Evolutionary conservation across 2,888 invertebrate species (phyloP).

Genomic region (Microctonus hyperodae): DNA sequence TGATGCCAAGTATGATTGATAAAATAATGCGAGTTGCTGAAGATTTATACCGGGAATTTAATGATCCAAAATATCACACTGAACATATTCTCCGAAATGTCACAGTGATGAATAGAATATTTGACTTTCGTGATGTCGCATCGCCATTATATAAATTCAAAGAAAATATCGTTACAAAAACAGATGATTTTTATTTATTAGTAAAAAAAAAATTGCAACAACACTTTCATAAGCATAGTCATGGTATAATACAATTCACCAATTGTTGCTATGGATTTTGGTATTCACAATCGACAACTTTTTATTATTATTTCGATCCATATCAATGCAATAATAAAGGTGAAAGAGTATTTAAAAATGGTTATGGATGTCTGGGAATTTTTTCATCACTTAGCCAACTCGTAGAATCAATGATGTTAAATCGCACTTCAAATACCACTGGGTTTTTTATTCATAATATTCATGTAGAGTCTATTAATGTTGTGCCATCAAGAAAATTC

Average conservation of each 20-base stretch:
- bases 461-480: slow-evolving; percentile 54
- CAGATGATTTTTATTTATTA: slow-evolving; percentile 40
- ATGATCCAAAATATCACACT: slow-evolving; percentile 49
- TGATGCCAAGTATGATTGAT: slow-evolving; percentile 53
- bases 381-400: slow-evolving; percentile 51
- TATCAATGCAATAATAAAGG: slow-evolving; percentile 53
- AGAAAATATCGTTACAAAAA: slow-evolving; percentile 38
- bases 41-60: slow-evolving; percentile 49
- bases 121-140: slow-evolving; percentile 55
- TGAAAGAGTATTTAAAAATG: slow-evolving; percentile 39
- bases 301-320: slow-evolving; percentile 59
- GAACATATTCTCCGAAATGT: slow-evolving; percentile 55
- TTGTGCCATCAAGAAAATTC: slow-evolving; percentile 42
- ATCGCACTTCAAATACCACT: slow-evolving; percentile 49
- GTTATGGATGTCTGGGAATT: slow-evolving; percentile 51
- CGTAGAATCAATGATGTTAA: slow-evolving; percentile 52
- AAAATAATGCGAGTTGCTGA: slow-evolving; percentile 54
- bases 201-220: slow-evolving; percentile 47
- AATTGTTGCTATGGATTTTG: slow-evolving; percentile 61
- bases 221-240: slow-evolving; percentile 45
- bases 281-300: slow-evolving; percentile 51
- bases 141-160: slow-evolving; percentile 41
- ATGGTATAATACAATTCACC: slow-evolving; percentile 56
- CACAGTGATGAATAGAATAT: slow-evolving; percentile 54
- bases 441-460: slow-evolving; percentile 59